A percentile compares a stretch with the other conserved stretches of the same genome.
phyloP scores from a whole-genome alignment of 2,888 invertebrate species.

The Cephus rjabovi region DNA sequence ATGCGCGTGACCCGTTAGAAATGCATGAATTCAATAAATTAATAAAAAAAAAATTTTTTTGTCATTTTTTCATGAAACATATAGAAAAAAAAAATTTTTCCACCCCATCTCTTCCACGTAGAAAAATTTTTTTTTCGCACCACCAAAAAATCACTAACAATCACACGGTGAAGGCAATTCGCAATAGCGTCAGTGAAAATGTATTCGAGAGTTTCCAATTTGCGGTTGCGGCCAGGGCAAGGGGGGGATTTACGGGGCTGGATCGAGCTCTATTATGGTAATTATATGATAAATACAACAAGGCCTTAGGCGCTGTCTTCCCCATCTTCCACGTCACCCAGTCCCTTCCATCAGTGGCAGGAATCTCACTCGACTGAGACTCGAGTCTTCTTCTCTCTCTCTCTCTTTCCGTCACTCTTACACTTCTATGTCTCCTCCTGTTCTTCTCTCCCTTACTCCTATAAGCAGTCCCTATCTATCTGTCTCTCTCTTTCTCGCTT shows the following conservation, averaged over 20 bases:
- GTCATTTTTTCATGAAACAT: no score
- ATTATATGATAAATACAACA: constrained; percentile 67
- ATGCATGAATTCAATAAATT: neutral
- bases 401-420: constrained; percentile 19
- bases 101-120: no score
- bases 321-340: constrained; percentile 29
- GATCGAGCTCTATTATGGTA: constrained; percentile 64
- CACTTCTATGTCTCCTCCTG: neutral
- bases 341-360: constrained; percentile 56
- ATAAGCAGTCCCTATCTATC: neutral
- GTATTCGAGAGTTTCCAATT: constrained; percentile 64
- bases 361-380: constrained; percentile 49
- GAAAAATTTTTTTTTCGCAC: no score
- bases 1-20: neutral
- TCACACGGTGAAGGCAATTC: neutral
- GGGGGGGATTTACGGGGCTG: constrained; percentile 18
- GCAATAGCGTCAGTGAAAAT: constrained; percentile 46
- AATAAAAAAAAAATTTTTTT: neutral
- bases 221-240: constrained; percentile 52
- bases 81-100: no score
- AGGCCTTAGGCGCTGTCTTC: constrained; percentile 61
- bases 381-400: constrained; percentile 24
- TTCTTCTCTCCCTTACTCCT: constrained; percentile 24
- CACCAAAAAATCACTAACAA: neutral
- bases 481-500: constrained; percentile 22